Evolutionary conservation across 1,140 invertebrate genomes (phyloP).

Genomic region (Oryzaephilus surinamensis): DNA sequence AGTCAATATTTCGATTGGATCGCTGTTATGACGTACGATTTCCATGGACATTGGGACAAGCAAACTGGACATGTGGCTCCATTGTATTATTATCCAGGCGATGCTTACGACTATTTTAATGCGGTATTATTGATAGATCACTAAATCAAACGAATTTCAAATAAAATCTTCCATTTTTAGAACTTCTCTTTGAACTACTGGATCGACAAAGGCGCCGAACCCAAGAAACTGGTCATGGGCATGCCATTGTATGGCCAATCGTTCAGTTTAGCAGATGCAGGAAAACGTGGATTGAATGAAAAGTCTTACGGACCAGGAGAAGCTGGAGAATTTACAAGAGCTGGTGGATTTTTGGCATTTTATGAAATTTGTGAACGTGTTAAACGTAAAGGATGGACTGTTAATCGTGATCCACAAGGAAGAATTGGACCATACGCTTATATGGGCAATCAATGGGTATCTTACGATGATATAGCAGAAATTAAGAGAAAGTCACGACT

Average conservation of each 20-base stretch:
- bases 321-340: constrained; percentile 65
- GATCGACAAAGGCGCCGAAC: constrained; percentile 60
- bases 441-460: constrained; percentile 68
- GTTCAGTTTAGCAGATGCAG: constrained; percentile 55
- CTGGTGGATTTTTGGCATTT: constrained; percentile 71
- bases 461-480: constrained; percentile 64
- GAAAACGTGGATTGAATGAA: constrained; percentile 50
- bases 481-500: constrained; percentile 48
- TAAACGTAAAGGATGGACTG: constrained; percentile 51
- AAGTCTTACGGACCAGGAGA: constrained; percentile 62
- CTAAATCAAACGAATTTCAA: background rate
- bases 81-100: constrained; percentile 61
- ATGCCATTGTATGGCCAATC: constrained; percentile 76
- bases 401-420: constrained; percentile 49
- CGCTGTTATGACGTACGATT: constrained; percentile 83
- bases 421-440: constrained; percentile 64
- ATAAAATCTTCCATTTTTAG: constrained; percentile 35
- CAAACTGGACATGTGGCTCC: constrained; percentile 78
- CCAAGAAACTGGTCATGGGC: constrained; percentile 65
- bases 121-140: constrained; percentile 39
- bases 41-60: constrained; percentile 83
- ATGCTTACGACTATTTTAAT: constrained; percentile 65
- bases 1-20: constrained; percentile 75
- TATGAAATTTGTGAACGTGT: constrained; percentile 66
- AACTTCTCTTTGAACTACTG: constrained; percentile 75